These are phyloP conservation scores for Opisthocomus hoazin DNA, from an alignment of 2,113 vertebrate genomes.

Conservation along the genomic window DNA sequence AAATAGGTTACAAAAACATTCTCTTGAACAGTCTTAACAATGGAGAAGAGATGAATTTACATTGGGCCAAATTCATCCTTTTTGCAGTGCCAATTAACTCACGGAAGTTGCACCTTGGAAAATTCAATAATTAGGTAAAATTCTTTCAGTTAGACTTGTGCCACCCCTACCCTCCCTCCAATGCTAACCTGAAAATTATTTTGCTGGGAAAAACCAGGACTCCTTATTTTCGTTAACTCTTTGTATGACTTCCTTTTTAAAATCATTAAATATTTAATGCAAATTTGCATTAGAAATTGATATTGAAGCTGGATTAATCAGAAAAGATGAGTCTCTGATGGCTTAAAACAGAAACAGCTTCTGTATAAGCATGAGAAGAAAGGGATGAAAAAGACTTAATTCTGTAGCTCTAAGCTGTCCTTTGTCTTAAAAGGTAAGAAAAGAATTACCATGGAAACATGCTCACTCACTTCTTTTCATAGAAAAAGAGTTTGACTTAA, in stretches of 20 bases:
- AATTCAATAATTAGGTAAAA: slow-evolving; percentile 33
- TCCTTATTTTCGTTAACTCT: not conserved
- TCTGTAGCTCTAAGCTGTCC: slow-evolving; percentile 58
- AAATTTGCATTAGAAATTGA: slow-evolving; percentile 27
- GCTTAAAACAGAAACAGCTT: slow-evolving; percentile 23
- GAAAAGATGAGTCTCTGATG: slow-evolving; percentile 3
- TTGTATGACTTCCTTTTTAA: not conserved
- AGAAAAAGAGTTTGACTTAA: slow-evolving; percentile 50
- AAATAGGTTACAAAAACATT: slow-evolving; percentile 55
- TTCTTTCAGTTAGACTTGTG: not conserved
- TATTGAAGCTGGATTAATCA: not conserved
- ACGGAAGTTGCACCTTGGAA: not conserved
- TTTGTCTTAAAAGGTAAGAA: slow-evolving; percentile 72
- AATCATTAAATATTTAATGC: not conserved
- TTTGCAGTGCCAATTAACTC: slow-evolving; percentile 38
- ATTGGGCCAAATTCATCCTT: slow-evolving; percentile 40
- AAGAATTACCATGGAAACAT: slow-evolving; percentile 69
- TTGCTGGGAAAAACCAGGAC: not conserved
- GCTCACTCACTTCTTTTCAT: slow-evolving; percentile 37
- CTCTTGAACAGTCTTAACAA: slow-evolving; percentile 33
- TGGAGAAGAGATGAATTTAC: slow-evolving; percentile 11
- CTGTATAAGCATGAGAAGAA: slow-evolving; percentile 26
- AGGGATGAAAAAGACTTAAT: slow-evolving; percentile 60
- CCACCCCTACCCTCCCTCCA: not conserved
- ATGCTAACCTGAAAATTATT: not conserved